These are phyloP conservation scores for Procambarus virginalis DNA, from an alignment of 1,140 invertebrate genomes.

Conservation along the genomic window DNA sequence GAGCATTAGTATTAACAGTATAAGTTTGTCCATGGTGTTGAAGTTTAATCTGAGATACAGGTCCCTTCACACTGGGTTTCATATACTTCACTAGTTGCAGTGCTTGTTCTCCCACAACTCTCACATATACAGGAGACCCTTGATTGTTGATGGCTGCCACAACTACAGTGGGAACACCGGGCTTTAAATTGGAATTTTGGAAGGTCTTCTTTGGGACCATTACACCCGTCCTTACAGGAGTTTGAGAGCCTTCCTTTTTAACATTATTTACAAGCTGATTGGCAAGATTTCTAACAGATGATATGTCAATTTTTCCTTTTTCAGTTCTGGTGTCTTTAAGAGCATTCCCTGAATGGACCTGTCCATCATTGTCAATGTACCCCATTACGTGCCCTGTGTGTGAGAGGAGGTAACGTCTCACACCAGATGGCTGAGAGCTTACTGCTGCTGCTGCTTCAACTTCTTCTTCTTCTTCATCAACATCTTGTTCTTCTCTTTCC, in stretches of 20 bases:
- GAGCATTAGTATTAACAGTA: slow-evolving; percentile 67
- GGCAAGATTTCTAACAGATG: slow-evolving; percentile 45
- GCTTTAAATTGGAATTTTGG: slow-evolving; percentile 47
- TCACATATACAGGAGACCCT: slow-evolving; percentile 62
- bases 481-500: slow-evolving; percentile 38
- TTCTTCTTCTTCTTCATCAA: slow-evolving; percentile 22
- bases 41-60: slow-evolving; percentile 67
- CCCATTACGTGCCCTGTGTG: slow-evolving; percentile 65
- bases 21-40: slow-evolving; percentile 68
- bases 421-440: slow-evolving; percentile 40
- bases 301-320: slow-evolving; percentile 47
- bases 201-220: slow-evolving; percentile 35
- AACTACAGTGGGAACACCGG: slow-evolving; percentile 59
- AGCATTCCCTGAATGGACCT: slow-evolving; percentile 58
- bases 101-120: slow-evolving; percentile 67
- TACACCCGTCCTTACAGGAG: neutral
- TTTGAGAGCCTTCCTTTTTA: slow-evolving; percentile 43
- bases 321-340: slow-evolving; percentile 19
- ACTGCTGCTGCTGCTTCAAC: slow-evolving; percentile 4
- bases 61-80: slow-evolving; percentile 60
- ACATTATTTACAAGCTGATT: slow-evolving; percentile 39
- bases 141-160: slow-evolving; percentile 67
- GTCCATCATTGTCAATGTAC: slow-evolving; percentile 68
- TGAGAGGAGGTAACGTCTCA: slow-evolving; percentile 65
- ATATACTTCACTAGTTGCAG: slow-evolving; percentile 68